Evolutionary conservation across 2,113 vertebrate species (phyloP), one percentile per base, ranked within the genome.

Genomic region (Embiotoca jacksoni): DNA sequence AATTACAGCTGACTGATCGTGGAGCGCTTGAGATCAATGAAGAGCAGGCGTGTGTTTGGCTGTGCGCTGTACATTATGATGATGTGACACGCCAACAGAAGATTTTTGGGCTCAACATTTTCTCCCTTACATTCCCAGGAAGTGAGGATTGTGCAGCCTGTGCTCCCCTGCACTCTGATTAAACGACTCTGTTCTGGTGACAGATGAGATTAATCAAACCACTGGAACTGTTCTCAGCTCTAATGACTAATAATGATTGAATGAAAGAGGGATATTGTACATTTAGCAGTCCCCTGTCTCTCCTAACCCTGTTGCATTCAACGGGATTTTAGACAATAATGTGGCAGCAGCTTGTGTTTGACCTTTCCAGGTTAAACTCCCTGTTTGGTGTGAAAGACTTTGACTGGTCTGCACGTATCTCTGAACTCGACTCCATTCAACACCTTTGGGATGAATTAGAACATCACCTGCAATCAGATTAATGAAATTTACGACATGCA

Each of bases 131-230:
- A 58, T 76, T 7, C 30, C 10, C 67, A 30, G 47, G 44, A 71
- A 59, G 68, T 72, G 58, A 77, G 74, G 66, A 54, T 39, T 31
- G 23, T 53, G 55, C 31, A 47, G 31, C 37, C 60, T 61, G 32
- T 3, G 33, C 44, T 72, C 30, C 36, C 46, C 47, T 49, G 61
- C 8, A 4, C 67, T 54, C 79, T 81, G 76, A 85, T 77, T 50
- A 75, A 72, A 72, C 37, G 61, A 10, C 58, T 74, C 35, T 36
- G 14, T 75, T 64, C 39, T 78, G 72, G 62, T 78, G 80, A 72
- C 84, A 78, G 68, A 62, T 59, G 71, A 80, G 71, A 77, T 84
- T 85, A 84, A 91, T 90, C 82, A 77, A 76, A 59, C 35, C 46
- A 7, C 47, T 71, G 67, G 47, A 72, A 62, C 56, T 76, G 37